Evolutionary conservation across 2,888 invertebrate species (phyloP), one percentile per base, ranked within the genome.

Genomic region (Pterostichus niger): DNA sequence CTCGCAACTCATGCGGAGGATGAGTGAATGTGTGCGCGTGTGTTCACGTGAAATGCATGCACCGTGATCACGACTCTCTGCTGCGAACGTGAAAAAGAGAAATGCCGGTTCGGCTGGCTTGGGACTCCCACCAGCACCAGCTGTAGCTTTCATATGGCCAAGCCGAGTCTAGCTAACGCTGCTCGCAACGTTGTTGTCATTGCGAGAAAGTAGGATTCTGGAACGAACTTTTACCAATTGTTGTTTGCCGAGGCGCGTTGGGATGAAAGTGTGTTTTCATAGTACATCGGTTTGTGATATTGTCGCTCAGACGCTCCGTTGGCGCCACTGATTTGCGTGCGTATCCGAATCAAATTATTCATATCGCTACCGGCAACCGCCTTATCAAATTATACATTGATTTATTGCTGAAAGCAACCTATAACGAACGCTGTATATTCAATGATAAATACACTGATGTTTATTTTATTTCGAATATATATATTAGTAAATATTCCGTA

Each of bases 171-270:
- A 59, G 77, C 77, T n/a, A 73, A 17, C 68, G 77, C 56, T 46
- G 68, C 46, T 46, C 40, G 68, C 54, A 44, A 40, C 84, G 71
- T 54, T 80, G 87, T 88, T 88, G 88, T 88, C 88, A 88, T 87
- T 87, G 86, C 88, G 89, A 88, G 89, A 89, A 89, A 89, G 89
- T 89, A 89, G 89, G 89, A 87, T 88, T 89, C 85, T 88, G 86
- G 89, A 88, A 88, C 89, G 88, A 87, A 89, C 89, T 89, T 89
- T 89, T 89, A 89, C 89, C 89, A 86, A 87, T 87, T 87, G 87
- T 87, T 85, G 84, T 85, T 84, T 82, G 76, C 17, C 82, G 82
- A 82, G 75, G 71, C 84, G 83, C 84, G 83, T 83, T 84, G 86
- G 86, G 87, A 88, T 88, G 88, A 88, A 88, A 88, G 88, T 88